phyloP scores from a whole-genome alignment of 1,140 invertebrate species.

The Leptinotarsa lineolata region DNA sequence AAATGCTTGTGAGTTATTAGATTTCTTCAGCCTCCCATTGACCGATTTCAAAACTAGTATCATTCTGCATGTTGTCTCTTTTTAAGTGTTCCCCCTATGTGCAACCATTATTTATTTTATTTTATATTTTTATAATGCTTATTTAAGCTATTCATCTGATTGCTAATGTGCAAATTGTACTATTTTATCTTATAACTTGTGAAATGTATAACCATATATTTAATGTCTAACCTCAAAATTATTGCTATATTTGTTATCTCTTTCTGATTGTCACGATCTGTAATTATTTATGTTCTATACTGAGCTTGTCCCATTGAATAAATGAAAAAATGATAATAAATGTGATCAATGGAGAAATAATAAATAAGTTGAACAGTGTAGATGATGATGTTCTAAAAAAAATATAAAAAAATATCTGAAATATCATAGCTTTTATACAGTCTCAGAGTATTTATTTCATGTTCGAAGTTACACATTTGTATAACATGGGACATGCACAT shows the following conservation, averaged over 20 bases:
- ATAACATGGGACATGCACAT: too few species aligned
- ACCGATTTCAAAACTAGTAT: conserved; percentile 5
- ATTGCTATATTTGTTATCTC: background rate
- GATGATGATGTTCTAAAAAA: too few species aligned
- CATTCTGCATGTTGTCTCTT: conserved; percentile 9
- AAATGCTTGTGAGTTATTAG: conserved; percentile 4
- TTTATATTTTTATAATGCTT: background rate
- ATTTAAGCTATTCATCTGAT: background rate
- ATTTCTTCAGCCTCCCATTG: conserved; percentile 12
- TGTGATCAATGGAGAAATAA: too few species aligned
- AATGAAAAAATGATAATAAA: conserved; percentile 1
- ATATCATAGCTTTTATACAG: too few species aligned
- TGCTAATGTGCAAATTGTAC: conserved; percentile 3
- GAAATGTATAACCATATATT: too few species aligned
- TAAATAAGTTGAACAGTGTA: too few species aligned
- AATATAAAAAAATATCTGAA: too few species aligned
- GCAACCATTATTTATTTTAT: background rate
- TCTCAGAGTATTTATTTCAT: too few species aligned
- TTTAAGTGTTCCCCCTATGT: background rate
- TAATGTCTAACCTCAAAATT: background rate
- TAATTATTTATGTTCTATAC: conserved; percentile 8
- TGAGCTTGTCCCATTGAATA: conserved; percentile 10
- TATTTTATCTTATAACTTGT: too few species aligned
- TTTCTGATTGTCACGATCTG: background rate
- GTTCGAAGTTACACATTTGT: too few species aligned